Percentiles rank a stretch among this genome's conserved stretches.
These are phyloP conservation scores for Anorthoa munda DNA, from an alignment of 2,888 invertebrate species.

Conservation along the genomic window DNA sequence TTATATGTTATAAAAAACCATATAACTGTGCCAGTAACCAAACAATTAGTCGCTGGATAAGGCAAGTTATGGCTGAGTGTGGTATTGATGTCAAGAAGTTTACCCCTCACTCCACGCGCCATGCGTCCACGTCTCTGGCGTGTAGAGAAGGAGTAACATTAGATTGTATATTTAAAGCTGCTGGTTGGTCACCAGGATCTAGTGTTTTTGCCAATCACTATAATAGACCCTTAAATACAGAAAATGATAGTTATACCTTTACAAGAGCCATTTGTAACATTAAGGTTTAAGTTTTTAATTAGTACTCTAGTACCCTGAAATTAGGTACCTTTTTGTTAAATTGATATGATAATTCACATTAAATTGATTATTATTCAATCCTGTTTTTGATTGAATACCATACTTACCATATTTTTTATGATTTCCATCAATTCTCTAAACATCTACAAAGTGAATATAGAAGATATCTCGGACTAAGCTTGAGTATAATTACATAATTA, in stretches of 20 bases:
- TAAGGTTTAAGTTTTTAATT: not conserved
- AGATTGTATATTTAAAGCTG: not conserved
- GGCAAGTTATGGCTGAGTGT: conserved; percentile 2
- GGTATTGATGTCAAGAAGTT: conserved; percentile 7
- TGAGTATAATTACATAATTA: not conserved
- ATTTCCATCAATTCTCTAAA: conserved; percentile 8
- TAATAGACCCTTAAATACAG: conserved; percentile 1
- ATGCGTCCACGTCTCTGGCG: not conserved
- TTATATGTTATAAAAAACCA: conserved; percentile 2
- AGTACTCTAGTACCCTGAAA: not conserved
- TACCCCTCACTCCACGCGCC: conserved; percentile 8
- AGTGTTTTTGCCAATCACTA: conserved; percentile 3
- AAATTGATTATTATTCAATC: not conserved
- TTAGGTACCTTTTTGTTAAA: not conserved
- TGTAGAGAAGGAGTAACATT: conserved; percentile 1
- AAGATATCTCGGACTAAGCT: too few species aligned
- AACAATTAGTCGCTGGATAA: conserved; percentile 5
- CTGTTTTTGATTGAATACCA: not conserved
- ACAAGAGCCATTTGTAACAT: not conserved
- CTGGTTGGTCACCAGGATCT: not conserved
- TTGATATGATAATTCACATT: not conserved
- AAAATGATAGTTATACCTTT: not conserved
- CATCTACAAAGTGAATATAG: conserved; percentile 7
- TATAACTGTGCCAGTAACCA: not conserved
- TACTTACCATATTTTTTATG: not conserved